phyloP scores from a whole-genome alignment of 2,797 vertebrate species.

The Lutjanus campechanus region DNA sequence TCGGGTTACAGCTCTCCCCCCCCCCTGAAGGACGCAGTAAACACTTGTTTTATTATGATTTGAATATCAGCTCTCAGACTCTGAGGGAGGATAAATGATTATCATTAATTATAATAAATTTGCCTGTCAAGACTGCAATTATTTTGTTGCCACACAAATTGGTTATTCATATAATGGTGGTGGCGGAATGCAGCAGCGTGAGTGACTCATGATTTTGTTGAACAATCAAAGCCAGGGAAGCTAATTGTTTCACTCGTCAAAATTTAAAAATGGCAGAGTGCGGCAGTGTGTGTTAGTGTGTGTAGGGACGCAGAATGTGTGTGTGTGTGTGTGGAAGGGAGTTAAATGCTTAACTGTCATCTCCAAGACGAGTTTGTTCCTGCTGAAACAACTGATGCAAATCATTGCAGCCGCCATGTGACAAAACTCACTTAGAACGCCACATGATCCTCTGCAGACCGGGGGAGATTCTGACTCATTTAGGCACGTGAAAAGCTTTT shows the following conservation, averaged over 20 bases:
- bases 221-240: slow-evolving; percentile 79
- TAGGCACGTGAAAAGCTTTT: slow-evolving; percentile 1
- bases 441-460: slow-evolving; percentile 3
- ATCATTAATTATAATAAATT: slow-evolving; percentile 90
- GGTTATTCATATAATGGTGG: slow-evolving; percentile 75
- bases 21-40: slow-evolving; percentile 67
- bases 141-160: slow-evolving; percentile 88
- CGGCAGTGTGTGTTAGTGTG: not conserved
- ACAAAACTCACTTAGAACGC: slow-evolving; percentile 22
- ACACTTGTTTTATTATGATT: slow-evolving; percentile 79
- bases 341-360: slow-evolving; percentile 25
- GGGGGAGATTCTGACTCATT: not conserved
- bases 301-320: not conserved
- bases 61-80: slow-evolving; percentile 79
- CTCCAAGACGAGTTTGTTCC: slow-evolving; percentile 30
- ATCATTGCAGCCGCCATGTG: not conserved
- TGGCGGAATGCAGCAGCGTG: slow-evolving; percentile 78
- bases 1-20: slow-evolving; percentile 63
- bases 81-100: slow-evolving; percentile 84
- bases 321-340: slow-evolving; percentile 1
- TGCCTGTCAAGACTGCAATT: slow-evolving; percentile 87
- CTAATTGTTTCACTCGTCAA: slow-evolving; percentile 61
- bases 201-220: slow-evolving; percentile 85
- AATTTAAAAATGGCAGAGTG: slow-evolving; percentile 12
- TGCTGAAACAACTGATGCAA: slow-evolving; percentile 20